These are phyloP conservation scores for Ictalurus furcatus DNA, from an alignment of 2,113 vertebrate genomes.

Conservation along the genomic window DNA sequence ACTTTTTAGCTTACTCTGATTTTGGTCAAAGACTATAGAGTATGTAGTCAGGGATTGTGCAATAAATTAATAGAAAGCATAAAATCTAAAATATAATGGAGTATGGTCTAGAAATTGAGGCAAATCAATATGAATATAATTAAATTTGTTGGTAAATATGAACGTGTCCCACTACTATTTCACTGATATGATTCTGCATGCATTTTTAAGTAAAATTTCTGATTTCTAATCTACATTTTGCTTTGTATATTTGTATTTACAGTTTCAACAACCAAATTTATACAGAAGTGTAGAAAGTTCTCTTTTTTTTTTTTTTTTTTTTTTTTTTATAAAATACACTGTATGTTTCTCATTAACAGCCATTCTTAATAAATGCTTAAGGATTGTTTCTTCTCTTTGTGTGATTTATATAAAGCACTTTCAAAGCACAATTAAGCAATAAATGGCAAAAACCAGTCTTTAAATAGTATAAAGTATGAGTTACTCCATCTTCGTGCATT, in stretches of 20 bases:
- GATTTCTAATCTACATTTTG: background rate
- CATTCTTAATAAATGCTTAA: slow-evolving; percentile 43
- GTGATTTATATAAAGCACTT: background rate
- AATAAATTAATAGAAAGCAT: slow-evolving; percentile 27
- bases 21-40: background rate
- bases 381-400: background rate
- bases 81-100: background rate
- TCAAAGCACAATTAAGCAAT: background rate
- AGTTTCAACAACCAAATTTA: slow-evolving; percentile 30
- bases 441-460: background rate
- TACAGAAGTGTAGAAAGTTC: slow-evolving; percentile 2
- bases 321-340: slow-evolving; percentile 38
- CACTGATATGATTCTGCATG: slow-evolving; percentile 1
- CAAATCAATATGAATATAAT: background rate
- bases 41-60: slow-evolving; percentile 44
- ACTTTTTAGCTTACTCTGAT: background rate
- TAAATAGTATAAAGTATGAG: background rate
- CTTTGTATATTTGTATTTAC: slow-evolving; percentile 17
- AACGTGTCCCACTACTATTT: background rate
- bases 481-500: background rate
- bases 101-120: background rate
- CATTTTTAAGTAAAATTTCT: background rate
- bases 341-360: slow-evolving; percentile 28
- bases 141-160: background rate
- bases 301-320: background rate